These are phyloP conservation scores for Tylochromis polylepis DNA, from an alignment of 2,113 vertebrate genomes.

Conservation along the genomic window DNA sequence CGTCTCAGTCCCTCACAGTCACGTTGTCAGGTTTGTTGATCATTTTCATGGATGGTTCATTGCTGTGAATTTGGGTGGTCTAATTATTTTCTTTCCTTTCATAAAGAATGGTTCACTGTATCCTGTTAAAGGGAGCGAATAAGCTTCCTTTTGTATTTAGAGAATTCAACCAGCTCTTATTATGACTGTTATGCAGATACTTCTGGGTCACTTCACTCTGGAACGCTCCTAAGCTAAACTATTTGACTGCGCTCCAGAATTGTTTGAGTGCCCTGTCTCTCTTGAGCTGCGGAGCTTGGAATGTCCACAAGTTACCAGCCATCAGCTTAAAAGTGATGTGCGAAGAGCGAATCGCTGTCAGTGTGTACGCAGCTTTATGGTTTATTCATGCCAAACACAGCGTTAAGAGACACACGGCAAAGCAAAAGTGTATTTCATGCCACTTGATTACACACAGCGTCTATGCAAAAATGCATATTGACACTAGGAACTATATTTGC, in stretches of 20 bases:
- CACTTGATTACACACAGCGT: not conserved
- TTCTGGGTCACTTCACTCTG: not conserved
- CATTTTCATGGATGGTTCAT: not conserved
- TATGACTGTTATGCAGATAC: not conserved
- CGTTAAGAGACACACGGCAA: not conserved
- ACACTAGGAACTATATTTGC: not conserved
- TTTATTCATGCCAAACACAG: not conserved
- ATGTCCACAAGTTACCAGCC: not conserved
- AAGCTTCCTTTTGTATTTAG: not conserved
- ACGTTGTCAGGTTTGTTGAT: not conserved
- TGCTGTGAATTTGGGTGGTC: not conserved
- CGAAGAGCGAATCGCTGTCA: not conserved
- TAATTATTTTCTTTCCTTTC: not conserved
- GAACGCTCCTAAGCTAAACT: not conserved
- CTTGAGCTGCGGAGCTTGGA: not conserved
- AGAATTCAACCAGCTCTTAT: not conserved
- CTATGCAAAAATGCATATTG: not conserved
- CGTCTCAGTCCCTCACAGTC: not conserved
- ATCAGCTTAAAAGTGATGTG: not conserved
- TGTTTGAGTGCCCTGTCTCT: not conserved
- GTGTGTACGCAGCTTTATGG: not conserved
- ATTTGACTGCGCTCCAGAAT: not conserved
- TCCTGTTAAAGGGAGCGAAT: not conserved
- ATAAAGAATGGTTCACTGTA: not conserved
- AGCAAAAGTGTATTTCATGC: not conserved